Percentiles rank a stretch among this genome's conserved stretches.
phyloP scores from a whole-genome alignment of 2,888 invertebrate species.

The Chrysolina haemoptera region DNA sequence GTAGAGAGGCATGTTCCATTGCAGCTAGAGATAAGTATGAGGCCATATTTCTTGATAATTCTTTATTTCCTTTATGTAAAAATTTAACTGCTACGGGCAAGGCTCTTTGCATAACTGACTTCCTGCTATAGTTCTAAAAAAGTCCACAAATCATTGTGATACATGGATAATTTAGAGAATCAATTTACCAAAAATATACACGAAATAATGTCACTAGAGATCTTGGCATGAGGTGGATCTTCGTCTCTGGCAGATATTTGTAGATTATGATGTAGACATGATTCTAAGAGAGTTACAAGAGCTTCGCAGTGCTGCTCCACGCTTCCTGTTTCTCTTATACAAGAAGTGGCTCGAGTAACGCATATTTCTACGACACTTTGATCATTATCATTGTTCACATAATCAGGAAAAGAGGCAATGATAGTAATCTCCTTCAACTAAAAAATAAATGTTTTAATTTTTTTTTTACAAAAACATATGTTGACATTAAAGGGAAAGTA shows the following conservation, averaged over 20 bases:
- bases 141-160: conserved; percentile 34
- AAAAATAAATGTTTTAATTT: conserved; percentile 48
- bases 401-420: conserved; percentile 87
- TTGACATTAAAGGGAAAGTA: no score
- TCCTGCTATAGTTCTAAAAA: conserved; percentile 79
- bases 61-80: conserved; percentile 90
- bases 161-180: conserved; percentile 14
- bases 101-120: conserved; percentile 85
- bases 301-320: conserved; percentile 89
- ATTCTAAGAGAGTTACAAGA: conserved; percentile 87
- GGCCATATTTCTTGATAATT: conserved; percentile 91
- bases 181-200: conserved; percentile 89
- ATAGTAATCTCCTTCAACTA: conserved; percentile 83
- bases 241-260: conserved; percentile 85
- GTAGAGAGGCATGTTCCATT: conserved; percentile 88
- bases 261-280: conserved; percentile 90
- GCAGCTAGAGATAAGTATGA: conserved; percentile 94
- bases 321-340: conserved; percentile 90
- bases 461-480: no score
- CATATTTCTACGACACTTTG: conserved; percentile 97
- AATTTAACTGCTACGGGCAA: conserved; percentile 94
- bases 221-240: conserved; percentile 96
- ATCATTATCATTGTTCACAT: conserved; percentile 89
- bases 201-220: conserved; percentile 94
- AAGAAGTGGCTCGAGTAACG: conserved; percentile 90